Percentiles rank a stretch among this genome's conserved stretches.
phyloP scores from a whole-genome alignment of 2,888 invertebrate genomes.

The Morpho helenor region DNA sequence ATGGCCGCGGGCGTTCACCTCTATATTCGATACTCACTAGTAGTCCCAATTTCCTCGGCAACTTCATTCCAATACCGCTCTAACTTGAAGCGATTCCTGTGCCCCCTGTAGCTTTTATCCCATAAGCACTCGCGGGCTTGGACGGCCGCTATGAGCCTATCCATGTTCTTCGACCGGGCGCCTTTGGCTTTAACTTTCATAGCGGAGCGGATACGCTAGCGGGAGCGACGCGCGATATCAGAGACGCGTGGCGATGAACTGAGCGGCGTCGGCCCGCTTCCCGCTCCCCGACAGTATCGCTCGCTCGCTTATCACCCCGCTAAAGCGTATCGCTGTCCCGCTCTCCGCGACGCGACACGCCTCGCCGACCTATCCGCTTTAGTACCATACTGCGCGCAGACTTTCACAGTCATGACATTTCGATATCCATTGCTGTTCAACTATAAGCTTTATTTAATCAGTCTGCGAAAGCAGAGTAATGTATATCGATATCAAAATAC shows the following conservation, averaged over 20 bases:
- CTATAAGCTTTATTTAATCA: too few species aligned
- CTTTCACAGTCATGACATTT: too few species aligned
- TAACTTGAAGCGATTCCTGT: slow-evolving; percentile 67
- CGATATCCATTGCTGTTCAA: too few species aligned
- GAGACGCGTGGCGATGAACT: slow-evolving; percentile 54
- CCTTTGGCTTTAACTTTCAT: slow-evolving; percentile 56
- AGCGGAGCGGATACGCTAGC: slow-evolving; percentile 54
- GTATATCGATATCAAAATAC: too few species aligned
- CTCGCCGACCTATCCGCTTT: slow-evolving; percentile 31
- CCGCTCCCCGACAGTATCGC: slow-evolving; percentile 40
- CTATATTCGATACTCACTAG: slow-evolving; percentile 57
- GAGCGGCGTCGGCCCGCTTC: slow-evolving; percentile 33
- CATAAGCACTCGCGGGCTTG: slow-evolving; percentile 70
- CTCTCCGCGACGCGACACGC: slow-evolving; percentile 48
- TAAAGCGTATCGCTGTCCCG: slow-evolving; percentile 43
- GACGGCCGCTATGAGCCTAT: slow-evolving; percentile 69
- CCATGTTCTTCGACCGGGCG: slow-evolving; percentile 64
- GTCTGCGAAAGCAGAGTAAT: too few species aligned
- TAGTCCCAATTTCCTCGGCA: slow-evolving; percentile 65
- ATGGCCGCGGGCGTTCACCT: slow-evolving; percentile 47
- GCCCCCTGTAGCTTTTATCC: slow-evolving; percentile 70
- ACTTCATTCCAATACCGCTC: slow-evolving; percentile 75
- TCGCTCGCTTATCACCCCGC: slow-evolving; percentile 35
- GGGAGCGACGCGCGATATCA: slow-evolving; percentile 46
- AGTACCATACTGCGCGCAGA: too few species aligned